Evolutionary conservation across 2,113 vertebrate genomes (phyloP), one percentile per base, ranked within the genome.

Genomic region (Alouatta palliata): DNA sequence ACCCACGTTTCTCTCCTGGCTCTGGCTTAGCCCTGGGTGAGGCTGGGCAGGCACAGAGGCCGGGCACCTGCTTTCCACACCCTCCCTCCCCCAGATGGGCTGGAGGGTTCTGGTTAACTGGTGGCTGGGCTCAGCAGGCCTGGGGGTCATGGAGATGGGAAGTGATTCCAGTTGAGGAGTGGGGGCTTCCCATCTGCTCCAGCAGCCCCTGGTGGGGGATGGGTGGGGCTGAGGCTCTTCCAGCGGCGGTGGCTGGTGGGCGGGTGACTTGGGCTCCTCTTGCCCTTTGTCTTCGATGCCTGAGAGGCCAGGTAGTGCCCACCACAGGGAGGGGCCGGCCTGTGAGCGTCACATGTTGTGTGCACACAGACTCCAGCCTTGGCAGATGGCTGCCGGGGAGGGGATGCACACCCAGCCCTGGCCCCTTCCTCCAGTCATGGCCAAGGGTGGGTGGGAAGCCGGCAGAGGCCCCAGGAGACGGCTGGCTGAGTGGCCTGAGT

Each of bases 331-430:
- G 47, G 83, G 40, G 37, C 61, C 10, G 0, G 32, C 1, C 0
- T 58, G 35, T 27, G 40, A 12, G 23, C 64, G 66, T 61, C 89
- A 91, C 66, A 8, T 54, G 80, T 37, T 37, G 8, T 37, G 7
- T 91, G 30, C 79, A 79, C 17, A 14, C 3, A 0, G 27, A 14
- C 79, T 86, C 43, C 47, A 6, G 25, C 45, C 58, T 49, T 61
- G 61, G 94, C 96, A 96, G 96, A 87, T 84, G 95, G 61, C 94
- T 88, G 49, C 40, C 20, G 2, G 83, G 75, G 66, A 92, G n/a
- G 68, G 93, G 80, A 66, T 58, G 45, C 79, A 83, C 27, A 64
- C n/a, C 32, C 27, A 17, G 94, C 8, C 75, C 56, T 9, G 27
- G 30, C 77, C 66, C 79, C 79, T 49, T 96, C 90, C 68, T 86